Evolutionary conservation across 2,797 vertebrate genomes (phyloP), one percentile per base, ranked within the genome.

Genomic region (Clarias platycephalus): DNA sequence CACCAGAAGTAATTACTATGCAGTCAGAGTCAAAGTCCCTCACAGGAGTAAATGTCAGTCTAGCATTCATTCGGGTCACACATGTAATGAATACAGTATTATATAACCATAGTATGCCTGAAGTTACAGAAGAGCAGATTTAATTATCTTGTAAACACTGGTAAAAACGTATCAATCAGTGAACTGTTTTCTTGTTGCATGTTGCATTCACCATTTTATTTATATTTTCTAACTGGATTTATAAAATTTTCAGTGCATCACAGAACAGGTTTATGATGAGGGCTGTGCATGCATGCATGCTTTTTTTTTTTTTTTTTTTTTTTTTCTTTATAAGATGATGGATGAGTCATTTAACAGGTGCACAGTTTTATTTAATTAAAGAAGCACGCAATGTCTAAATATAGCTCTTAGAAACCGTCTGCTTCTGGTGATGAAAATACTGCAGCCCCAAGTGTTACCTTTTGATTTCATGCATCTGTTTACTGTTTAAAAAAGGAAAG

Each of bases 311-410:
- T 10, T 49, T 44, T 10, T 49, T 55, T 20, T 82, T 83, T 44
- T 86, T 60, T 18, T 63, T 31, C 63, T 60, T 66, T 81, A 57
- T 86, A 71, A 49, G 78, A 81, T 80, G 64, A 53, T 16, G 57
- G 76, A 53, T 85, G 60, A 84, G 78, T 83, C 81, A 80, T 58
- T 83, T 28, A 86, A 44, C 83, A 87, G 88, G 83, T 88, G 74
- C 70, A 72, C 28, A 60, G 34, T 2, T 84, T 37, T 72, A 84
- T 86, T 79, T 53, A 68, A 77, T 81, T 60, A 83, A 31, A 40
- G 31, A 71, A 20, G 12, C 31, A 68, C 16, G 40, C 70, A 28
- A 1, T 34, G 80, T 70, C 81, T 87, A 89, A 88, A 85, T 85
- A 86, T 87, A 88, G 80, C 24, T 44, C 70, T 16, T 66, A 60